Conservation (phyloP, 2,797 vertebrate species). For the Cryptoprocta ferox region DNA sequence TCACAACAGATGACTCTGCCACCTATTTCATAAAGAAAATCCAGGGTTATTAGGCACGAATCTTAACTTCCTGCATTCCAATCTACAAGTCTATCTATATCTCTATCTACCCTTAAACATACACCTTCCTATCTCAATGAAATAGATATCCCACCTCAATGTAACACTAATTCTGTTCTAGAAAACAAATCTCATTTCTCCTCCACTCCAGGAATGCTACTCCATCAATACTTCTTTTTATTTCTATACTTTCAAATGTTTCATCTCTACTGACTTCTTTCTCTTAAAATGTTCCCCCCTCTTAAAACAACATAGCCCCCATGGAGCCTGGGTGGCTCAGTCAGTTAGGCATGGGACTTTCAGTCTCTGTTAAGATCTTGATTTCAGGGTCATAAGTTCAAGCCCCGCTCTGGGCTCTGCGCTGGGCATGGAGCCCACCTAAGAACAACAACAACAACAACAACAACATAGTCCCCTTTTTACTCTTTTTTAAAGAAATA, state of each 20-base stretch:
- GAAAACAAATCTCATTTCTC: background rate
- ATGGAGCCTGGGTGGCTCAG: background rate
- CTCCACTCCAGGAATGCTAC: background rate
- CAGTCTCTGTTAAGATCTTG: background rate
- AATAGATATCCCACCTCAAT: background rate
- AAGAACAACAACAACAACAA: too few relatives aligned
- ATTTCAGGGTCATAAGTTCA: background rate
- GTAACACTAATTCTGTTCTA: slow-evolving; percentile 1
- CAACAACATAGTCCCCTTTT: too few relatives aligned
- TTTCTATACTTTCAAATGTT: slow-evolving; percentile 23
- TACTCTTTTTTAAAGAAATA: background rate
- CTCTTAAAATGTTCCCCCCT: background rate
- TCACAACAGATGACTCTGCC: background rate
- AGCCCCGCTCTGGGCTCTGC: background rate
- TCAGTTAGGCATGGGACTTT: too few relatives aligned
- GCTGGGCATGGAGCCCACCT: background rate
- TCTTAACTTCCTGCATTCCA: background rate
- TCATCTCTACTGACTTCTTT: slow-evolving; percentile 7
- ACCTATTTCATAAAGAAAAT: background rate
- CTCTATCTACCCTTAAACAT: background rate
- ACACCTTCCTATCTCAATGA: background rate
- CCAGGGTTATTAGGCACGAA: background rate
- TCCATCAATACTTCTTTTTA: background rate
- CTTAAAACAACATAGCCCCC: background rate
- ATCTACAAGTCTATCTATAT: background rate